Evolutionary conservation across 2,113 vertebrate genomes (phyloP).

Genomic region (Spermophilus dauricus): DNA sequence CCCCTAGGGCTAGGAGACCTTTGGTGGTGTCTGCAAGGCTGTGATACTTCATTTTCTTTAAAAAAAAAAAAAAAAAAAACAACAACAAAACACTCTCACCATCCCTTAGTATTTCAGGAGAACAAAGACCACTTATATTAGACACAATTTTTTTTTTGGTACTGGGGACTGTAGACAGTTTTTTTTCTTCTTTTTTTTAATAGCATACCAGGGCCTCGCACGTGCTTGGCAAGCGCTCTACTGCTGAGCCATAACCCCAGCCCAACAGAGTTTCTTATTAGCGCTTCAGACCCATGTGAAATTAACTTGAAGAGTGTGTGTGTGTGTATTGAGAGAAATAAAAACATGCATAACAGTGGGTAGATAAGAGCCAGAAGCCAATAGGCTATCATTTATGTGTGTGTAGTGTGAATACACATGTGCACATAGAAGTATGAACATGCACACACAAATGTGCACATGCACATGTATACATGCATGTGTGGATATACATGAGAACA

Average conservation of each 20-base stretch:
- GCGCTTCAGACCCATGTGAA: neutral
- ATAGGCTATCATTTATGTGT: too few species aligned
- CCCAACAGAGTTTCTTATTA: neutral
- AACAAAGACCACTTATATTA: neutral
- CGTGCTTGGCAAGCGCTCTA: too few species aligned
- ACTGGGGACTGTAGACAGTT: neutral
- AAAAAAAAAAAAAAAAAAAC: constrained; percentile 1
- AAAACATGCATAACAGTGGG: too few species aligned
- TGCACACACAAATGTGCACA: too few species aligned
- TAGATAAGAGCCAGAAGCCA: too few species aligned
- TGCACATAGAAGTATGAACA: too few species aligned
- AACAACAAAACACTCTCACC: neutral
- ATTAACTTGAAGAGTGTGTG: neutral
- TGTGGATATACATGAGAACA: too few species aligned
- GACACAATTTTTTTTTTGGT: neutral
- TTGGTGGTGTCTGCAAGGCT: constrained; percentile 22
- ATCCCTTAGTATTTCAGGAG: constrained; percentile 9
- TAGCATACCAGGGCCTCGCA: too few species aligned
- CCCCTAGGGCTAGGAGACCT: neutral
- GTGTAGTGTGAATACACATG: too few species aligned
- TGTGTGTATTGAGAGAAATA: too few species aligned
- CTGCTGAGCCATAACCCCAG: too few species aligned
- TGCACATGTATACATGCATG: too few species aligned
- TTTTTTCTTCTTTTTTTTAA: neutral
- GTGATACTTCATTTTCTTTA: neutral